Evolutionary conservation across 2,797 vertebrate species (phyloP).

Genomic region (Benthosema pterotum): DNA sequence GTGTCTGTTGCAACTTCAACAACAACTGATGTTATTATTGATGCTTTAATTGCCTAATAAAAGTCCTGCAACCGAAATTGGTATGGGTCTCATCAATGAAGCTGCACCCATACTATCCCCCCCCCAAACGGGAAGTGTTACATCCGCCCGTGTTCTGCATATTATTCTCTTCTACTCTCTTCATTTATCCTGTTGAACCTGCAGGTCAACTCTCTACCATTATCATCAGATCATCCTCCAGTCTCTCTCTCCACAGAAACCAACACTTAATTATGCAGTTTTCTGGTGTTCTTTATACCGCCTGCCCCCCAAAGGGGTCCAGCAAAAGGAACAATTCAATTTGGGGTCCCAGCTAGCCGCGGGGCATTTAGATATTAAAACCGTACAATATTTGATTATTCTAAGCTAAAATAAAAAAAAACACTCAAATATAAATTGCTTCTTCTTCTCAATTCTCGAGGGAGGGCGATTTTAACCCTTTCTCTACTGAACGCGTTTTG

Average conservation of each 20-base stretch:
- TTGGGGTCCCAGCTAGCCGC: constrained; percentile 77
- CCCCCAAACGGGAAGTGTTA: too few relatives aligned
- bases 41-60: too few relatives aligned
- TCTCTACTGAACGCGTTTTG: too few relatives aligned
- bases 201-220: constrained; percentile 54
- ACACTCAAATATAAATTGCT: too few relatives aligned
- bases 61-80: too few relatives aligned
- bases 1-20: too few relatives aligned
- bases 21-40: too few relatives aligned
- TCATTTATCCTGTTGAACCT: constrained; percentile 41
- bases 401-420: constrained; percentile 72
- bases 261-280: constrained; percentile 72
- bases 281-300: constrained; percentile 43
- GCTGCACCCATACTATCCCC: too few relatives aligned
- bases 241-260: constrained; percentile 53
- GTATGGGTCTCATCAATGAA: too few relatives aligned
- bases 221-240: constrained; percentile 63
- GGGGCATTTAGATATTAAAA: constrained; percentile 80
- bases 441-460: too few relatives aligned
- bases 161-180: constrained; percentile 5
- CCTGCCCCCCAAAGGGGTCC: constrained; percentile 73
- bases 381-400: constrained; percentile 74
- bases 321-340: constrained; percentile 81
- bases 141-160: too few relatives aligned
- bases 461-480: too few relatives aligned